Percentiles rank a stretch among this genome's conserved stretches.
Evolutionary conservation across 2,797 vertebrate genomes (phyloP).

Genomic region (Poeciliopsis infans): DNA sequence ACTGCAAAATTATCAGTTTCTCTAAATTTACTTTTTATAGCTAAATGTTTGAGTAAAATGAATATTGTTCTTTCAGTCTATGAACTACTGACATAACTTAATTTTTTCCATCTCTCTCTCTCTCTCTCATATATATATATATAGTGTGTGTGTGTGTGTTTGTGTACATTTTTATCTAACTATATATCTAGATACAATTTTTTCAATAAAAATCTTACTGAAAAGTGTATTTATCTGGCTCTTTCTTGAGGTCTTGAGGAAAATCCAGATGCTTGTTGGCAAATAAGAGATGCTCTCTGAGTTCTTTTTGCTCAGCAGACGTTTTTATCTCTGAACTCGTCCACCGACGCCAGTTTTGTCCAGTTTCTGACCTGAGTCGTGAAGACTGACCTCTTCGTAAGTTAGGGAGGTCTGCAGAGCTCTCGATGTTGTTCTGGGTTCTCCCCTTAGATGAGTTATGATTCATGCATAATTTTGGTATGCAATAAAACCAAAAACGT

Average conservation of each 20-base stretch:
- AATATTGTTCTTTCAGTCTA: too few species aligned
- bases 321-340: not conserved
- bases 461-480: not conserved
- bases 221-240: too few species aligned
- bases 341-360: not conserved
- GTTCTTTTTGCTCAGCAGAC: not conserved
- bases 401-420: not conserved
- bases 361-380: not conserved
- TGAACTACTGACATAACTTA: too few species aligned
- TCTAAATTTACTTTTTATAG: too few species aligned
- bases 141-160: too few species aligned
- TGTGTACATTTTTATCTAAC: too few species aligned
- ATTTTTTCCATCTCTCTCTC: too few species aligned
- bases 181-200: too few species aligned
- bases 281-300: not conserved
- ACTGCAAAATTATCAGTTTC: too few species aligned
- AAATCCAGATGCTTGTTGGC: not conserved
- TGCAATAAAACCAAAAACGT: not conserved
- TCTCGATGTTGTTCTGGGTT: not conserved
- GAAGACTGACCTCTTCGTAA: not conserved
- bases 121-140: too few species aligned
- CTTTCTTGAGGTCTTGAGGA: not conserved
- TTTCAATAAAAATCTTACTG: too few species aligned
- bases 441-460: not conserved
- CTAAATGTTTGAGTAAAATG: too few species aligned